A percentile compares a stretch with the other conserved stretches of the same genome.
Evolutionary conservation across 2,113 vertebrate genomes (phyloP).

Genomic region (Mus pahari): DNA sequence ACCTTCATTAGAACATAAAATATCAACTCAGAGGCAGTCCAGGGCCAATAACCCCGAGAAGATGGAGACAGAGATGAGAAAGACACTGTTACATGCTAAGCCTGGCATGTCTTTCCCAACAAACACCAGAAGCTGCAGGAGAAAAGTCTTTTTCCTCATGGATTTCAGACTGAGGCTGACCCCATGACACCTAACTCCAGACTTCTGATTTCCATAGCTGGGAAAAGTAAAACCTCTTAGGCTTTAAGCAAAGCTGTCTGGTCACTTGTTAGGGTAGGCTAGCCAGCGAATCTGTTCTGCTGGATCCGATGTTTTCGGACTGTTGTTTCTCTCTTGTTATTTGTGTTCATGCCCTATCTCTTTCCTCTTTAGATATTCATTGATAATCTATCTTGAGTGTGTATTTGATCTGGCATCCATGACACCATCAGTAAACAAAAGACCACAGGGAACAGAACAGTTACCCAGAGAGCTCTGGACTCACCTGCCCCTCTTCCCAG

Average conservation of each 20-base stretch:
- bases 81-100: neutral
- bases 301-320: neutral
- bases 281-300: neutral
- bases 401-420: neutral
- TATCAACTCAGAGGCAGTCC: neutral
- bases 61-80: neutral
- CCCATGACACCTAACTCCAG: neutral
- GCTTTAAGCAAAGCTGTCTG: neutral
- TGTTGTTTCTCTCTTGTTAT: neutral
- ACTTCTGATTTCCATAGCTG: neutral
- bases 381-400: neutral
- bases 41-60: neutral
- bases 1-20: neutral
- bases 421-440: constrained; percentile 22
- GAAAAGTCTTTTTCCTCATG: neutral
- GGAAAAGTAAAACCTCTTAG: neutral
- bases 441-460: neutral
- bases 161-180: neutral
- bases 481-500: neutral
- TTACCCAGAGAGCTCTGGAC: constrained; percentile 34
- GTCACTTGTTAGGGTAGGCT: neutral
- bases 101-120: no score
- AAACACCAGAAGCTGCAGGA: neutral
- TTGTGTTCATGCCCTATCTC: neutral
- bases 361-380: neutral